These are phyloP conservation scores for Philopedon plagiatum DNA, from an alignment of 2,888 invertebrate genomes.

Conservation along the genomic window DNA sequence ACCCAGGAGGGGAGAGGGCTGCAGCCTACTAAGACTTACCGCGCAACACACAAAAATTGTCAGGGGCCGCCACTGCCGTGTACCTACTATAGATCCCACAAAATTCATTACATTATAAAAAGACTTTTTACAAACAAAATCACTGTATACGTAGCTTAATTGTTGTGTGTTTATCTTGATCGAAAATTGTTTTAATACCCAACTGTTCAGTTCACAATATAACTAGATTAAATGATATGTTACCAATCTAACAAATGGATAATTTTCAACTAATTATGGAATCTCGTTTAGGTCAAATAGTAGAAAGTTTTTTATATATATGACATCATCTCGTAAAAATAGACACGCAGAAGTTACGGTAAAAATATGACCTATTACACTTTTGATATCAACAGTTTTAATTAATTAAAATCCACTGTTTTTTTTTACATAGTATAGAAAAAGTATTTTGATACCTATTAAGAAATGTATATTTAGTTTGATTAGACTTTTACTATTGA, in stretches of 20 bases:
- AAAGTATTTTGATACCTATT: no score
- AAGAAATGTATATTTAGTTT: no score
- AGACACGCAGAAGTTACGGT: conserved; percentile 8
- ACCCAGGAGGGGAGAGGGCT: no score
- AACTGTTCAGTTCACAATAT: background rate
- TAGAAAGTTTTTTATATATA: conserved; percentile 20
- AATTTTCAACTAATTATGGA: conserved; percentile 1
- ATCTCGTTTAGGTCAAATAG: conserved; percentile 16
- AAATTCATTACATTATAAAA: background rate
- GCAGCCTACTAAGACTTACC: no score
- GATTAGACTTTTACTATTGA: no score
- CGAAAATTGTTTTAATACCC: background rate
- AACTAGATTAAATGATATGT: background rate
- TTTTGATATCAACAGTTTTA: no score
- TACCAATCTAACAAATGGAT: background rate
- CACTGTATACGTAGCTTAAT: background rate
- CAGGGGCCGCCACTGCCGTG: no score
- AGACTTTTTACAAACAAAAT: background rate
- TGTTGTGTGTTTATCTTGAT: background rate
- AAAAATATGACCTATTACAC: background rate
- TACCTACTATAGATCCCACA: no score
- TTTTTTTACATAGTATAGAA: no score
- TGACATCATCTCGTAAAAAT: conserved; percentile 34
- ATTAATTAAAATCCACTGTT: no score
- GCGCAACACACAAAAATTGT: no score